Conservation (phyloP, 2,888 invertebrate species). For the Aphrophora alni region DNA sequence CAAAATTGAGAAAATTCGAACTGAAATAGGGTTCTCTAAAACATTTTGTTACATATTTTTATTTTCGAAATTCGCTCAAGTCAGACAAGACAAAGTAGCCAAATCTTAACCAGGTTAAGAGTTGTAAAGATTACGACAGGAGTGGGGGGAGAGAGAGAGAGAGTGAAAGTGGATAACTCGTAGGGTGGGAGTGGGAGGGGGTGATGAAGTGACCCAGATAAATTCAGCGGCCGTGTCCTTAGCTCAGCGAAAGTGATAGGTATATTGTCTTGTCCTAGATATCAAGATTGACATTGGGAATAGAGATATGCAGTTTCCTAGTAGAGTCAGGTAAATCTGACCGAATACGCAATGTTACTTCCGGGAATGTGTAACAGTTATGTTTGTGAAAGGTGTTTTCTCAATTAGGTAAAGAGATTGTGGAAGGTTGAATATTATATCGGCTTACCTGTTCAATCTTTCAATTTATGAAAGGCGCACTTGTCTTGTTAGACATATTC, state of each 20-base stretch:
- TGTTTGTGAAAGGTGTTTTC: no score
- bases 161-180: not conserved
- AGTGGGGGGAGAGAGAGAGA: not conserved
- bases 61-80: no score
- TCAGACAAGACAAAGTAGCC: no score
- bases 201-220: not conserved
- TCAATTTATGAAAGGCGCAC: no score
- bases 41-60: no score
- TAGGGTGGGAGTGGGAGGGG: not conserved
- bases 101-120: not conserved
- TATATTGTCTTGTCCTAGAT: not conserved
- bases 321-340: not conserved
- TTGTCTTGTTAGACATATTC: no score
- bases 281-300: not conserved
- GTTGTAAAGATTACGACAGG: not conserved
- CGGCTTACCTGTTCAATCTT: no score
- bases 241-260: conserved; percentile 1
- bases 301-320: not conserved
- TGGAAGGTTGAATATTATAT: no score
- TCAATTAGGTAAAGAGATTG: no score
- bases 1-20: no score
- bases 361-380: not conserved
- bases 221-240: not conserved
- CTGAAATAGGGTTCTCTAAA: no score
- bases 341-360: not conserved